Evolutionary conservation across 2,888 invertebrate species (phyloP).

Genomic region (Limnephilus lunatus): DNA sequence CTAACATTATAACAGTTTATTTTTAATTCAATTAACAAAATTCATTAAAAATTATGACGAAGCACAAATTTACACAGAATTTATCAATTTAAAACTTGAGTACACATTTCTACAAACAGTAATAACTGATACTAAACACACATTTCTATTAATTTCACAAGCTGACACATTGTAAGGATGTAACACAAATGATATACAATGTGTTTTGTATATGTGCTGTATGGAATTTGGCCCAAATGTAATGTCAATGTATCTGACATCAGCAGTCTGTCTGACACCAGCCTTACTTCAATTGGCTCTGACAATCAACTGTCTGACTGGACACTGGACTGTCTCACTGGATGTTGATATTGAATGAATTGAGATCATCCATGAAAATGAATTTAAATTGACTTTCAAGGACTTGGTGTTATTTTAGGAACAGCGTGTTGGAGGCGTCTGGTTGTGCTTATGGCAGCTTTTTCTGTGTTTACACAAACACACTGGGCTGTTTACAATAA

Average conservation of each 20-base stretch:
- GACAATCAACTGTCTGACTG: constrained; percentile 44
- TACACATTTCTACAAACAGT: neutral
- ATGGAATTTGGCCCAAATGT: neutral
- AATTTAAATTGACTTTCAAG: constrained; percentile 56
- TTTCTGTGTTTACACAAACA: constrained; percentile 21
- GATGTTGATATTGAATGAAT: constrained; percentile 11
- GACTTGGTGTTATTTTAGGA: constrained; percentile 45
- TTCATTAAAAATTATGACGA: neutral
- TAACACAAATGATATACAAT: neutral
- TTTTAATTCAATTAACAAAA: neutral
- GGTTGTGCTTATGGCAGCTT: constrained; percentile 6
- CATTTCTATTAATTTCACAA: neutral
- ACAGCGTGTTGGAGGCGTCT: constrained; percentile 15
- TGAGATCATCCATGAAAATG: constrained; percentile 56
- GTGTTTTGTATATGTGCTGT: neutral
- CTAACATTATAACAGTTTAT: neutral
- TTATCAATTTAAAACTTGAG: neutral
- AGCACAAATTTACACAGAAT: neutral
- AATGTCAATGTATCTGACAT: neutral
- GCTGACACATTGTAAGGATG: neutral
- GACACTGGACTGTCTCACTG: neutral
- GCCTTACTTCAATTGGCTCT: neutral
- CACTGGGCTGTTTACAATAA: constrained; percentile 23
- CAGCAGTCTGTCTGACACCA: neutral
- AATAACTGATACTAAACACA: neutral